These are phyloP conservation scores for Plecturocebus donacophilus DNA, from an alignment of 2,113 vertebrate genomes.

Conservation along the genomic window DNA sequence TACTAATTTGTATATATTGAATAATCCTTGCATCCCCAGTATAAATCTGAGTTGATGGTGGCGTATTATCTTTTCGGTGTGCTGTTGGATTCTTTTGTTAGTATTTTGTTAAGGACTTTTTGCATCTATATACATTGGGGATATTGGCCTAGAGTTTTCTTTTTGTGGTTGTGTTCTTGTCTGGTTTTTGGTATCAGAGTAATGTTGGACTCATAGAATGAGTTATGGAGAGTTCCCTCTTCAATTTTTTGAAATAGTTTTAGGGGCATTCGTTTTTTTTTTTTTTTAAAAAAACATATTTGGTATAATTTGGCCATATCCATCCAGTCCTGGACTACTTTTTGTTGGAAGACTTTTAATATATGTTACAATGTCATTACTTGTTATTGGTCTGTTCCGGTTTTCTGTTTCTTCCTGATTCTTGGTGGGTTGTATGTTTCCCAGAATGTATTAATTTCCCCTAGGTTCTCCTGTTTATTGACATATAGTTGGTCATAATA, in stretches of 20 bases:
- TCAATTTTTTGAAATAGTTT: neutral
- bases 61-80: neutral
- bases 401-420: neutral
- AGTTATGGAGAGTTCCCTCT: neutral
- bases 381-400: neutral
- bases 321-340: neutral
- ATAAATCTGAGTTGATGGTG: neutral
- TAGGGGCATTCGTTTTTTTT: neutral
- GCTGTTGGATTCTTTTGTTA: neutral
- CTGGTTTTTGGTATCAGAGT: neutral
- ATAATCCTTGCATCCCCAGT: neutral
- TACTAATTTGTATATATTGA: neutral
- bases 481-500: neutral
- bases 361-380: neutral
- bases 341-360: neutral
- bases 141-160: neutral
- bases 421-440: neutral
- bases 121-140: neutral
- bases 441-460: neutral
- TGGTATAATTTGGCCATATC: neutral
- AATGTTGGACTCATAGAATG: neutral
- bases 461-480: neutral
- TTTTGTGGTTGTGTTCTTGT: neutral
- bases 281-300: neutral
- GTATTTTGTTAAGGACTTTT: neutral